phyloP scores from a whole-genome alignment of 30 jellyfish, hydroid and myxozoan genomes.

The Cassiopea andromeda region DNA sequence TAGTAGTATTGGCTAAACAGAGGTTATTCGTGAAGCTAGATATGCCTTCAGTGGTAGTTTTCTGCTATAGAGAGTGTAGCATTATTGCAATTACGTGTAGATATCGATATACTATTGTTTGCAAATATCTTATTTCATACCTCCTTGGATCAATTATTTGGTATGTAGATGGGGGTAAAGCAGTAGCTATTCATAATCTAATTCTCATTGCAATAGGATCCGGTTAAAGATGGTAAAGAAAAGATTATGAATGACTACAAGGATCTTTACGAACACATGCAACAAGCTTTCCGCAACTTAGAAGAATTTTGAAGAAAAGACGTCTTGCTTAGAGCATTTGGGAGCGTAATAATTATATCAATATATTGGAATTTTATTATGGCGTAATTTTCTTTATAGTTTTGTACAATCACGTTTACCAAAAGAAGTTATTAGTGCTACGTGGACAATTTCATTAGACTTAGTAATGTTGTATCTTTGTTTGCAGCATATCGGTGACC shows the following conservation, averaged over 20 bases:
- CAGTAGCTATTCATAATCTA: neutral
- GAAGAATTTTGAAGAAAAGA: conserved; percentile 81
- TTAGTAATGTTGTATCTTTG: neutral
- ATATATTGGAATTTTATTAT: neutral
- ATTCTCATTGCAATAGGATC: conserved; percentile 72
- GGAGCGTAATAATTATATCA: neutral
- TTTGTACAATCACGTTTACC: conserved; percentile 17
- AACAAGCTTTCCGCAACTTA: conserved; percentile 87
- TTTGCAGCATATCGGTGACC: neutral
- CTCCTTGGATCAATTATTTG: too few species aligned
- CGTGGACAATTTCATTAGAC: neutral
- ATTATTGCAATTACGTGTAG: too few species aligned
- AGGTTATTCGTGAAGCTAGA: too few species aligned
- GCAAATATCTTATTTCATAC: too few species aligned
- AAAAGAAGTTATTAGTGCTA: neutral
- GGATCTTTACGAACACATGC: conserved; percentile 93
- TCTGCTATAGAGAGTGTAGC: too few species aligned
- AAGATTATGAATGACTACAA: conserved; percentile 86
- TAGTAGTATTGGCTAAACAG: too few species aligned
- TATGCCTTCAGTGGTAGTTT: too few species aligned
- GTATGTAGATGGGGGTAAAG: too few species aligned
- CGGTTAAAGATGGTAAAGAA: conserved; percentile 95
- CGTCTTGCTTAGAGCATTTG: neutral
- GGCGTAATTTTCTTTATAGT: conserved; percentile 9
- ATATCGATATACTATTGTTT: too few species aligned